These are phyloP conservation scores for Oncorhynchus tshawytscha DNA, from an alignment of 2,113 vertebrate species.

Conservation along the genomic window DNA sequence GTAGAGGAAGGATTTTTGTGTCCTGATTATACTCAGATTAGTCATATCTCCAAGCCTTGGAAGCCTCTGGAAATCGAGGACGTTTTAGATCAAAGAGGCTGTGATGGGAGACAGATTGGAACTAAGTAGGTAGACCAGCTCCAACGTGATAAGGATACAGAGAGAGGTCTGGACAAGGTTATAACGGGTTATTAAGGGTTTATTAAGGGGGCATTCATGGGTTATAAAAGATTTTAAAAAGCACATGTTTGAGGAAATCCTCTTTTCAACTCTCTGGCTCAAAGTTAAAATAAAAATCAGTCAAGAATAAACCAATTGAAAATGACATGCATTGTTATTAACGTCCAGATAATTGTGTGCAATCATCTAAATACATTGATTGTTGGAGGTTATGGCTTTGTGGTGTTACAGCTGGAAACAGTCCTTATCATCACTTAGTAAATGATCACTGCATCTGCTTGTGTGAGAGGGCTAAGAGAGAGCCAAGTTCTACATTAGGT, in stretches of 20 bases:
- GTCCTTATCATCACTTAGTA: neutral
- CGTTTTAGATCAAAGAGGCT: conserved; percentile 39
- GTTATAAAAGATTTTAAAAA: neutral
- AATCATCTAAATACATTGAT: neutral
- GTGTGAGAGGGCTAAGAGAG: neutral
- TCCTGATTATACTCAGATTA: conserved; percentile 7
- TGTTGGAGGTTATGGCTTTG: neutral
- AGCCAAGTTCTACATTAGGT: neutral
- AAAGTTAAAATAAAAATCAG: neutral
- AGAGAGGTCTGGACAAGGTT: conserved; percentile 43
- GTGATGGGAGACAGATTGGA: conserved; percentile 34
- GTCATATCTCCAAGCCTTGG: too few relatives aligned
- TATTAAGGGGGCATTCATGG: conserved; percentile 8
- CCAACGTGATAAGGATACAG: conserved; percentile 44
- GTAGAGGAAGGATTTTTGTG: neutral
- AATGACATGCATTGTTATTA: neutral
- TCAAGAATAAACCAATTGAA: neutral
- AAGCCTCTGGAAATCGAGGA: too few relatives aligned
- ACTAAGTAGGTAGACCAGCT: conserved; percentile 56
- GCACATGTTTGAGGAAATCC: too few relatives aligned
- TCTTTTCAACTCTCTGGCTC: neutral
- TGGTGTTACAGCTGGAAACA: neutral
- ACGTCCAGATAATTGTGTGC: neutral
- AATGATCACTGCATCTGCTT: neutral
- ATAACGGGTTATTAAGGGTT: conserved; percentile 54